Evolutionary conservation across 2,797 vertebrate genomes (phyloP).

Genomic region (Helicolenus hilgendorfi): DNA sequence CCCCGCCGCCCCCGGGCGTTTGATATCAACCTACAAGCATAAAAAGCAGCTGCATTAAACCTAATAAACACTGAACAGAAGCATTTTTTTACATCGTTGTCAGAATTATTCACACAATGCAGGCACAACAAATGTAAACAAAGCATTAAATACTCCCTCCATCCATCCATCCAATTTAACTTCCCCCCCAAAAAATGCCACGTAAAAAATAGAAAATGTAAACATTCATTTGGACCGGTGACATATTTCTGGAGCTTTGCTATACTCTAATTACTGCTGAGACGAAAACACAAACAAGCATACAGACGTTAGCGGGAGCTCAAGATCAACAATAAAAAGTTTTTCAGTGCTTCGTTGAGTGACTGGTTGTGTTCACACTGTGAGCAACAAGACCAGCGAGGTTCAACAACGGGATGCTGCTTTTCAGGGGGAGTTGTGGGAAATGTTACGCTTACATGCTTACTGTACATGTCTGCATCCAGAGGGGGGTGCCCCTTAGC

Average conservation of each 20-base stretch:
- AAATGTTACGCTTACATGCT: background rate
- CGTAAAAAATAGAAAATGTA: constrained; percentile 60
- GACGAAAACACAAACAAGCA: constrained; percentile 31
- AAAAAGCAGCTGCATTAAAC: constrained; percentile 26
- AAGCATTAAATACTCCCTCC: constrained; percentile 18
- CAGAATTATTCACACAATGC: constrained; percentile 22
- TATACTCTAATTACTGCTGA: constrained; percentile 36
- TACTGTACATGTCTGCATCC: no score
- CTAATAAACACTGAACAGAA: background rate
- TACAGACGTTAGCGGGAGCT: constrained; percentile 13
- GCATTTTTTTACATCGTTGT: background rate
- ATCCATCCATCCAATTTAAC: background rate
- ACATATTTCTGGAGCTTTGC: constrained; percentile 50
- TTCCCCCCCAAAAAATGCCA: background rate
- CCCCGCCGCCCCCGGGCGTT: background rate
- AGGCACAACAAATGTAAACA: constrained; percentile 55
- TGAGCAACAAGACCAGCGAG: constrained; percentile 1
- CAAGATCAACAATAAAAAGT: constrained; percentile 26
- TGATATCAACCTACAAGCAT: constrained; percentile 7
- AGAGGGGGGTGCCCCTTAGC: no score
- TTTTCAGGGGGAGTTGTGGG: background rate
- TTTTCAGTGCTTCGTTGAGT: constrained; percentile 23
- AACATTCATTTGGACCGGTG: constrained; percentile 69
- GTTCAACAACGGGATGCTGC: background rate
- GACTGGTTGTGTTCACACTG: constrained; percentile 38